A percentile compares a stretch with the other conserved stretches of the same genome.
Conservation (phyloP, 1,140 invertebrate genomes). For the Neodiprion pinetum region DNA sequence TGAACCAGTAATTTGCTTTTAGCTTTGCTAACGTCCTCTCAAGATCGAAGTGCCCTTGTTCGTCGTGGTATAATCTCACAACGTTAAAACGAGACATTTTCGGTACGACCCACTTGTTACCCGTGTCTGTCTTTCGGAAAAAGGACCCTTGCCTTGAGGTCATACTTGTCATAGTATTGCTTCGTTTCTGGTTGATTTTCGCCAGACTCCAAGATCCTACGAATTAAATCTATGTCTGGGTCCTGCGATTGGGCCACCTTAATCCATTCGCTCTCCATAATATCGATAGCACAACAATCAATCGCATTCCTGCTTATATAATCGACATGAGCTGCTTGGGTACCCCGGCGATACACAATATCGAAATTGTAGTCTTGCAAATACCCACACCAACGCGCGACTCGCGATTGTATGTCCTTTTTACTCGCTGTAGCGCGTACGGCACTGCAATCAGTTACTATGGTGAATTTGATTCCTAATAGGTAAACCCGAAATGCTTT, state of each 20-base stretch:
- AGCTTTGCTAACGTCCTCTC: constrained; percentile 39
- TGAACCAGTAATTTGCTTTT: constrained; percentile 39
- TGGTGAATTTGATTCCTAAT: constrained; percentile 46
- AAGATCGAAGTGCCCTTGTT: constrained; percentile 27
- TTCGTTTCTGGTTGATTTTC: too few species aligned
- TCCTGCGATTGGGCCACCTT: constrained; percentile 22
- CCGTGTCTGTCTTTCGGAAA: constrained; percentile 29
- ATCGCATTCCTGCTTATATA: constrained; percentile 43
- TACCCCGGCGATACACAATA: constrained; percentile 45
- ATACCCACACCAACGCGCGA: constrained; percentile 50
- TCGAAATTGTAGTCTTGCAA: constrained; percentile 51
- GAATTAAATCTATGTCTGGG: too few species aligned
- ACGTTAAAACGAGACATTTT: constrained; percentile 28
- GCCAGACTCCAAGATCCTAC: too few species aligned
- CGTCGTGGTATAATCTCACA: constrained; percentile 43
- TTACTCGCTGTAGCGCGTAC: constrained; percentile 47
- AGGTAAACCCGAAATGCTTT: constrained; percentile 48
- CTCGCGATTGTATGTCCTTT: constrained; percentile 47
- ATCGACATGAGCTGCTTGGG: constrained; percentile 46
- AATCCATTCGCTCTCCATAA: constrained; percentile 26
- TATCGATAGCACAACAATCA: constrained; percentile 25
- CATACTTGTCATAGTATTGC: constrained; percentile 25
- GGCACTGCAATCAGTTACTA: constrained; percentile 50
- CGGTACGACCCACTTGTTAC: constrained; percentile 45
- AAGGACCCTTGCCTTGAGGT: constrained; percentile 22